A percentile compares a stretch with the other conserved stretches of the same genome.
Evolutionary conservation across 2,113 vertebrate species (phyloP).

Genomic region (Pachycephala philippinensis): DNA sequence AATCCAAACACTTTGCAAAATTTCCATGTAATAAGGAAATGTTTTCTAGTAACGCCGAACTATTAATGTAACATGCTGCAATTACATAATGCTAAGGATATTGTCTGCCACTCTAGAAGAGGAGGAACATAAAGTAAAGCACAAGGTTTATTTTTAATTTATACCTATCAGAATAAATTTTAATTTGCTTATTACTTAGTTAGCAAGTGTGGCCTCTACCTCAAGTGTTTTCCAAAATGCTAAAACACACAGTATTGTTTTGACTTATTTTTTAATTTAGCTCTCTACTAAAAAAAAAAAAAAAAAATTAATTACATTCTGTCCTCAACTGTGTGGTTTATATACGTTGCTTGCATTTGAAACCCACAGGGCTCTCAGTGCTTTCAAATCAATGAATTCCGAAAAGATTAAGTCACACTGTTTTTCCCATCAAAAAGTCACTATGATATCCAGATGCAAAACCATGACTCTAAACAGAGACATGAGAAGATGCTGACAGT

Average conservation of each 20-base stretch:
- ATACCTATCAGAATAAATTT: background rate
- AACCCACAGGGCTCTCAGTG: background rate
- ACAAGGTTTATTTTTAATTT: background rate
- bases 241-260: background rate
- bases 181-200: background rate
- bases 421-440: background rate
- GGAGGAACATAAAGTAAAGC: background rate
- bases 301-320: background rate
- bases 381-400: background rate
- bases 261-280: background rate
- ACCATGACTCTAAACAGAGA: background rate
- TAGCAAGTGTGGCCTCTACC: background rate
- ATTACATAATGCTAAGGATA: background rate
- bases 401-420: background rate
- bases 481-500: background rate
- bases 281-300: background rate
- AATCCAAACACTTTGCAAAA: background rate
- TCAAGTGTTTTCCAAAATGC: background rate
- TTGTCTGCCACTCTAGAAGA: background rate
- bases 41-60: rapidly evolving
- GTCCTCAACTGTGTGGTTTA: background rate
- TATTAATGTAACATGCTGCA: background rate
- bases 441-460: background rate
- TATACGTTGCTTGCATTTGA: background rate
- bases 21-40: background rate